A percentile compares a stretch with the other conserved stretches of the same genome.
These are phyloP conservation scores for Helarctos malayanus DNA, from an alignment of 2,797 vertebrate species.

Conservation along the genomic window DNA sequence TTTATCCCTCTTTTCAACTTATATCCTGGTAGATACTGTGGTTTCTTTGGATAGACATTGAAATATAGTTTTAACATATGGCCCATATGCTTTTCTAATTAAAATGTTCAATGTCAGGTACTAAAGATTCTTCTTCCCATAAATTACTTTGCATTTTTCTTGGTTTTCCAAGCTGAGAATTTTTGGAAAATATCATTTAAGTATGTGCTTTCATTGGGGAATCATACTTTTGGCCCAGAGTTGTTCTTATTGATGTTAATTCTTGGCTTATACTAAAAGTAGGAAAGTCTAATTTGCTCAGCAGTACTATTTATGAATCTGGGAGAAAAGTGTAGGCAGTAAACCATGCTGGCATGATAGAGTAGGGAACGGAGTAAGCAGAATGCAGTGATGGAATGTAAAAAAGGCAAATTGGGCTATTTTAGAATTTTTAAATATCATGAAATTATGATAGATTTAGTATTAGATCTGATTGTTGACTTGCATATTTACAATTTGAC, in stretches of 20 bases:
- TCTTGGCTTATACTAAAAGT: slow-evolving; percentile 64
- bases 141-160: slow-evolving; percentile 73
- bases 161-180: slow-evolving; percentile 72
- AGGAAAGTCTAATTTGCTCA: slow-evolving; percentile 38
- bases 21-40: slow-evolving; percentile 64
- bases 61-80: slow-evolving; percentile 73
- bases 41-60: slow-evolving; percentile 63
- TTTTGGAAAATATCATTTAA: slow-evolving; percentile 63
- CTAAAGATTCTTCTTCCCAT: slow-evolving; percentile 65
- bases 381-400: neutral
- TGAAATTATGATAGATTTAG: neutral
- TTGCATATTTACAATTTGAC: neutral
- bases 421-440: neutral
- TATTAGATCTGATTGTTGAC: neutral
- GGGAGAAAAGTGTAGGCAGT: neutral
- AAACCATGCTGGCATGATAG: neutral
- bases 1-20: slow-evolving; percentile 74
- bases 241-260: slow-evolving; percentile 73
- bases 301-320: neutral
- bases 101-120: slow-evolving; percentile 80
- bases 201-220: slow-evolving; percentile 75
- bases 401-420: neutral
- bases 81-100: slow-evolving; percentile 80
- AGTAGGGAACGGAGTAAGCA: neutral
- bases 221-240: slow-evolving; percentile 62